A percentile compares a stretch with the other conserved stretches of the same genome.
Evolutionary conservation across 2,888 invertebrate genomes (phyloP).

Genomic region (Elegia similella): DNA sequence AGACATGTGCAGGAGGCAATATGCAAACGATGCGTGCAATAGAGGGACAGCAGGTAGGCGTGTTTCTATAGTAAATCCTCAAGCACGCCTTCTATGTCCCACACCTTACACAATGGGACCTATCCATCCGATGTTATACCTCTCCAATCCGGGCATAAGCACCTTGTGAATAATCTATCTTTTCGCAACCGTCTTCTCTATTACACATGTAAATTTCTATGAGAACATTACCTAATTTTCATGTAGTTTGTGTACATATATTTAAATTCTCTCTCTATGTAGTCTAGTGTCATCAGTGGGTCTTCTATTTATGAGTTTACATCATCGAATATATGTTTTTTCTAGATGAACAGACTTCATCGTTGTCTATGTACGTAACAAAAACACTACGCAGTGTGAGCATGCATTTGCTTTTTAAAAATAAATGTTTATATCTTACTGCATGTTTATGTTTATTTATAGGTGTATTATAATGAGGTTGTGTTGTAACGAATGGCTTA

Average conservation of each 20-base stretch:
- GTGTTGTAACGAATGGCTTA: constrained; percentile 37
- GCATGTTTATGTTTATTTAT: constrained; percentile 11
- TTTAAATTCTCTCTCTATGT: constrained; percentile 30
- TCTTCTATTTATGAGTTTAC: constrained; percentile 29
- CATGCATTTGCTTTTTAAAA: constrained; percentile 15
- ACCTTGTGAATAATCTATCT: constrained; percentile 79
- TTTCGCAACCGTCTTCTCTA: constrained; percentile 55
- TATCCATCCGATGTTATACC: constrained; percentile 46
- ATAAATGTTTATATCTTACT: background rate
- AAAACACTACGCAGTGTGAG: constrained; percentile 2
- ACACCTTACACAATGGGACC: constrained; percentile 50
- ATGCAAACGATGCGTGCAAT: constrained; percentile 97
- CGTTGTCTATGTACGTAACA: constrained; percentile 12
- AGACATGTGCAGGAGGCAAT: constrained; percentile 99
- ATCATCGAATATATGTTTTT: constrained; percentile 30
- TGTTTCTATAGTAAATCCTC: constrained; percentile 48
- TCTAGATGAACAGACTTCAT: constrained; percentile 25
- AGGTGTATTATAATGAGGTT: constrained; percentile 10
- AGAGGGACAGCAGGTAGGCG: constrained; percentile 98
- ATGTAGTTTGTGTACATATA: constrained; percentile 34
- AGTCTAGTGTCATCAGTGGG: constrained; percentile 35
- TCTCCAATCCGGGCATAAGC: constrained; percentile 61
- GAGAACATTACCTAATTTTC: constrained; percentile 23
- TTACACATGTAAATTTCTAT: constrained; percentile 42
- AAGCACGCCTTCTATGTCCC: constrained; percentile 75